phyloP scores from a whole-genome alignment of 2,888 invertebrate genomes.

The Pristionchus exspectatus region DNA sequence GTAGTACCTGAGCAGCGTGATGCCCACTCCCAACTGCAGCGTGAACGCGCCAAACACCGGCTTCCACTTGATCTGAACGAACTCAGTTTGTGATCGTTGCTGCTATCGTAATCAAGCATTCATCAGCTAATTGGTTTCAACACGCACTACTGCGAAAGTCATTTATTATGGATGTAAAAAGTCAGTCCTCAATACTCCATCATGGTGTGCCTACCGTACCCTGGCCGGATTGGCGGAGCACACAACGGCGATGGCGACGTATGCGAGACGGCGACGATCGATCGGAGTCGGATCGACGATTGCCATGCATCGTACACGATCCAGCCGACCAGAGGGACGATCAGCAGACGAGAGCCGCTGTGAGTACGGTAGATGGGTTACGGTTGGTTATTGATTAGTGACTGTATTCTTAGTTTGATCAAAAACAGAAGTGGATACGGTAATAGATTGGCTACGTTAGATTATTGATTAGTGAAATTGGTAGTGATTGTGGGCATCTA shows the following conservation, averaged over 20 bases:
- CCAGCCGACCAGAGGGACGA: background rate
- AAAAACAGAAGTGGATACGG: no score
- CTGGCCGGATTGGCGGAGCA: constrained; percentile 10
- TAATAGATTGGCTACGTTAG: no score
- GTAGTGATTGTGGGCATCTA: no score
- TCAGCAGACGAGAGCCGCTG: background rate
- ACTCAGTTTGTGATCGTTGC: background rate
- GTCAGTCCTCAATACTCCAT: background rate
- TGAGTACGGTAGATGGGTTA: background rate
- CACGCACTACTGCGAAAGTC: no score
- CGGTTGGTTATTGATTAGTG: no score
- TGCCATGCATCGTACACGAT: constrained; percentile 9
- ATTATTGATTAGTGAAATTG: no score
- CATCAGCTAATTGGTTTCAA: no score
- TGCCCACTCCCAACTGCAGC: constrained; percentile 29
- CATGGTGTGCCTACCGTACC: background rate
- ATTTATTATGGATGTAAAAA: background rate
- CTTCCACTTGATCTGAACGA: constrained; percentile 20
- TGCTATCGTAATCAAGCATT: background rate
- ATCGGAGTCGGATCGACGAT: background rate
- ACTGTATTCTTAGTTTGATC: no score
- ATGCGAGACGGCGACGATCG: constrained; percentile 20
- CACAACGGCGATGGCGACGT: constrained; percentile 32
- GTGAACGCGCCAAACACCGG: constrained; percentile 42
- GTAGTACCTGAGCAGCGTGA: background rate